Percentiles rank a stretch among this genome's conserved stretches.
These are phyloP conservation scores for Nebria salina DNA, from an alignment of 2,888 invertebrate genomes.

Conservation along the genomic window DNA sequence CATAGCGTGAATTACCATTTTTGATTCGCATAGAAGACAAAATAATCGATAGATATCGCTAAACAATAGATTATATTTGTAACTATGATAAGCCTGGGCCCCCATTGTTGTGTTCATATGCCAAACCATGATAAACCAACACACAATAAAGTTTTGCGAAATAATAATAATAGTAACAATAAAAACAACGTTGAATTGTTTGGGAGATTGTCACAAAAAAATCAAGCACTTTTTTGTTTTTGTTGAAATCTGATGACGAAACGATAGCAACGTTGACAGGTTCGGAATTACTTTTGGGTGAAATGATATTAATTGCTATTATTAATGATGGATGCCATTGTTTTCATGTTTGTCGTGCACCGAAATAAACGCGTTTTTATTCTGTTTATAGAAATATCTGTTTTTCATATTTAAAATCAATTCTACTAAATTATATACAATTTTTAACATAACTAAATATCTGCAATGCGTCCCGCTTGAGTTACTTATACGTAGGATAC, in stretches of 20 bases:
- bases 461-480: too few relatives aligned
- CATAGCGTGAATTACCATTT: too few relatives aligned
- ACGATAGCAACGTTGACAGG: slow-evolving; percentile 2
- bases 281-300: slow-evolving; percentile 6
- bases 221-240: neutral
- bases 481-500: too few relatives aligned
- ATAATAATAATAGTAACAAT: neutral
- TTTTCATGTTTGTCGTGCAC: neutral
- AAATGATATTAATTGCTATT: slow-evolving; percentile 17
- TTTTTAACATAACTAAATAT: too few relatives aligned
- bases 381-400: too few relatives aligned
- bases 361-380: neutral
- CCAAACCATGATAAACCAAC: neutral
- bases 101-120: neutral
- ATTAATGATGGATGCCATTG: slow-evolving; percentile 9
- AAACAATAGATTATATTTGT: too few relatives aligned
- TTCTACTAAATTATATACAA: too few relatives aligned
- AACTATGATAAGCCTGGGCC: too few relatives aligned
- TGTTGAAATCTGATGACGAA: slow-evolving; percentile 3
- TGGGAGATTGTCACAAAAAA: slow-evolving; percentile 7
- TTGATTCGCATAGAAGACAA: too few relatives aligned
- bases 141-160: too few relatives aligned
- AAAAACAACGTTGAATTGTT: neutral
- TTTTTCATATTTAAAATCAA: too few relatives aligned
- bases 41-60: too few relatives aligned